These are phyloP conservation scores for Drosophila sturtevanti DNA, from an alignment of 1,140 invertebrate genomes.

Conservation along the genomic window DNA sequence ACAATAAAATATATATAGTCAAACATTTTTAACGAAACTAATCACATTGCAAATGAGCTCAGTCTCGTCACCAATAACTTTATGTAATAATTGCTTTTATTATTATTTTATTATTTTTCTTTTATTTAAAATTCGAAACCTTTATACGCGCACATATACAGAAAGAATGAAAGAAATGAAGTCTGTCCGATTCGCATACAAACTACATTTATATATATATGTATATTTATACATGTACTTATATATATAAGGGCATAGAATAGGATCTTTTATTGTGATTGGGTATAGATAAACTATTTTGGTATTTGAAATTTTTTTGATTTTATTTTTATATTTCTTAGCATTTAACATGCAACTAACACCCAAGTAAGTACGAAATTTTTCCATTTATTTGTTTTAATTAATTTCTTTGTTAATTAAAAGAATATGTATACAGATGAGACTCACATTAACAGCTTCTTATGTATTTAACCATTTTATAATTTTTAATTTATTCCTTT, in stretches of 20 bases:
- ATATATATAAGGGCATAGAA: no score
- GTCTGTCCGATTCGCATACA: not conserved
- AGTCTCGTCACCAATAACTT: slow-evolving; percentile 81
- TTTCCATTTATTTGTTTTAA: slow-evolving; percentile 3
- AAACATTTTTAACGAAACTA: slow-evolving; percentile 72
- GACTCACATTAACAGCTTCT: slow-evolving; percentile 1
- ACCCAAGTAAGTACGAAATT: slow-evolving; percentile 71
- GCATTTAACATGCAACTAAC: slow-evolving; percentile 78
- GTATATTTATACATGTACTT: not conserved
- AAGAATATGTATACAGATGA: not conserved
- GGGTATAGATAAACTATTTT: slow-evolving; percentile 33
- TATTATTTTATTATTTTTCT: not conserved
- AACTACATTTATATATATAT: not conserved
- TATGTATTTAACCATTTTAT: not conserved
- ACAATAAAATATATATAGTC: slow-evolving; percentile 41
- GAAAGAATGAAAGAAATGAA: not conserved
- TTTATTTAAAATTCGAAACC: not conserved
- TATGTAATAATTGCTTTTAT: slow-evolving; percentile 62
- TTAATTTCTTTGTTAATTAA: not conserved
- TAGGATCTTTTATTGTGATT: not conserved
- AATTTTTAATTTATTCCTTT: slow-evolving; percentile 19
- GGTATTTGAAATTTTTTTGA: slow-evolving; percentile 51
- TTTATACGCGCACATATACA: not conserved
- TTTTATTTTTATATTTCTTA: slow-evolving; percentile 65
- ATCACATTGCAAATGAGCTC: slow-evolving; percentile 75